Evolutionary conservation across 2,888 invertebrate species (phyloP).

Genomic region (Epinotia demarniana): DNA sequence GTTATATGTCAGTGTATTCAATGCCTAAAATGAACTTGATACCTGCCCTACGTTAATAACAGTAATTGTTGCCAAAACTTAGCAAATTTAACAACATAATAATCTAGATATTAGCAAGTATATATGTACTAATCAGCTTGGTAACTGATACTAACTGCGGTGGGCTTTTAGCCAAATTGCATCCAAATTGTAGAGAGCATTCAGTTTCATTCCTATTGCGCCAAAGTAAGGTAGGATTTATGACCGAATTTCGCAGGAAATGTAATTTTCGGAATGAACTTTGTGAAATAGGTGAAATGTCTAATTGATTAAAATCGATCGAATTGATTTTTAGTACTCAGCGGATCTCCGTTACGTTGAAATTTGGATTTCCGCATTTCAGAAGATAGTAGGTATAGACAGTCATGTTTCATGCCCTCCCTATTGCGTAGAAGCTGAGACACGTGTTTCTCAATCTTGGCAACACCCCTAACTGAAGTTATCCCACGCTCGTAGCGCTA

Average conservation of each 20-base stretch:
- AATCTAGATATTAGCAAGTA: neutral
- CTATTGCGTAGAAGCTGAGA: too few relatives aligned
- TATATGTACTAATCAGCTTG: slow-evolving; percentile 5
- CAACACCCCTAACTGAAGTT: too few relatives aligned
- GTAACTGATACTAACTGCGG: slow-evolving; percentile 2
- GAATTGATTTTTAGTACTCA: neutral
- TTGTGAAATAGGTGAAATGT: neutral
- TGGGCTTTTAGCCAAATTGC: slow-evolving; percentile 16
- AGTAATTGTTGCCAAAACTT: too few relatives aligned
- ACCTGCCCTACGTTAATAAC: too few relatives aligned
- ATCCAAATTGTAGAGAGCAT: neutral
- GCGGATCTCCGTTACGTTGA: too few relatives aligned
- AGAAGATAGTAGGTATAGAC: neutral
- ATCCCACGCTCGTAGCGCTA: too few relatives aligned
- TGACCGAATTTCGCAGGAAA: neutral
- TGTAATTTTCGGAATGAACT: neutral
- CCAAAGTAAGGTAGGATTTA: neutral
- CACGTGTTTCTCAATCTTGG: neutral
- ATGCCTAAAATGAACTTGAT: too few relatives aligned
- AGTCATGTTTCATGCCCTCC: too few relatives aligned
- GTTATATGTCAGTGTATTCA: too few relatives aligned
- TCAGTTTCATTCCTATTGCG: neutral
- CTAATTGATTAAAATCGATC: neutral
- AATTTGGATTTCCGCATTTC: too few relatives aligned
- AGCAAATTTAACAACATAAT: neutral